A percentile compares a stretch with the other conserved stretches of the same genome.
These are phyloP conservation scores for Artibeus jamaicensis DNA, from an alignment of 2,797 vertebrate genomes.

Conservation along the genomic window DNA sequence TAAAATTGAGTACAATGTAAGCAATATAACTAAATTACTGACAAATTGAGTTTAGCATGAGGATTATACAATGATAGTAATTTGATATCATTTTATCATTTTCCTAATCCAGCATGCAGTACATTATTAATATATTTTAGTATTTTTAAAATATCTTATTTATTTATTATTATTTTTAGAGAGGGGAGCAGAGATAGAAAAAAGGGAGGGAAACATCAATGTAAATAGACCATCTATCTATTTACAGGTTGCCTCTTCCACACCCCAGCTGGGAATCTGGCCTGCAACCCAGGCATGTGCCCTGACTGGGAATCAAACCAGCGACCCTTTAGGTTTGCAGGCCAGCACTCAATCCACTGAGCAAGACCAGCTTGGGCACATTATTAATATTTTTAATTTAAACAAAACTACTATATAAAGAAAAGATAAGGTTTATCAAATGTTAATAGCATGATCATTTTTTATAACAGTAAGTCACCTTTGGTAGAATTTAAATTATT, in stretches of 20 bases:
- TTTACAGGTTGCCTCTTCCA: too few relatives aligned
- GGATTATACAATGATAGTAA: slow-evolving; percentile 45
- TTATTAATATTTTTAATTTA: slow-evolving; percentile 63
- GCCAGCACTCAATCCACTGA: too few relatives aligned
- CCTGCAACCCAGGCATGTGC: too few relatives aligned
- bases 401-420: slow-evolving; percentile 44
- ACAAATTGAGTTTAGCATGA: slow-evolving; percentile 66
- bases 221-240: too few relatives aligned
- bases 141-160: too few relatives aligned
- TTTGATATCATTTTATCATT: slow-evolving; percentile 49
- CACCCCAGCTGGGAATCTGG: too few relatives aligned
- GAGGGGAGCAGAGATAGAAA: too few relatives aligned
- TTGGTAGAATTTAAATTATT: slow-evolving; percentile 30
- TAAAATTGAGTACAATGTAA: slow-evolving; percentile 50
- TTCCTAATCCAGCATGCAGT: neutral
- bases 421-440: slow-evolving; percentile 43
- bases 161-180: too few relatives aligned
- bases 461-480: neutral
- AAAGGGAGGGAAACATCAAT: too few relatives aligned
- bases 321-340: too few relatives aligned
- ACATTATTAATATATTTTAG: slow-evolving; percentile 50
- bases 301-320: too few relatives aligned
- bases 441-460: slow-evolving; percentile 23
- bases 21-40: slow-evolving; percentile 60
- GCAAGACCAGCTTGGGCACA: neutral